Evolutionary conservation across 2,797 vertebrate species (phyloP).

Genomic region (Crocidura indochinensis): DNA sequence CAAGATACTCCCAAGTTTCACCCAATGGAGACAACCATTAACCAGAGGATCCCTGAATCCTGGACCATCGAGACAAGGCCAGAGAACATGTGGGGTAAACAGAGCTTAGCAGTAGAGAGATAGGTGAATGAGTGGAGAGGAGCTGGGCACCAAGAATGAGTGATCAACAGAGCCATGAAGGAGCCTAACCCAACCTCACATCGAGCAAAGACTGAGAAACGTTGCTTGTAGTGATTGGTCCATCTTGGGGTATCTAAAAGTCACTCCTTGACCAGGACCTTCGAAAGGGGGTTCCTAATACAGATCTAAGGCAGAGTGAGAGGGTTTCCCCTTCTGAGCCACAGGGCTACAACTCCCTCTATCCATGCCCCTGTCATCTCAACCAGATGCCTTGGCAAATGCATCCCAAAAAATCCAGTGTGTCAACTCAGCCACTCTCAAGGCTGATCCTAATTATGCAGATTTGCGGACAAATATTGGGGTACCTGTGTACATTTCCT

Average conservation of each 20-base stretch:
- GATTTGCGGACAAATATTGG: constrained; percentile 57
- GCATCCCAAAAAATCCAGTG: constrained; percentile 68
- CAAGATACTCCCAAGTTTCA: too few species aligned
- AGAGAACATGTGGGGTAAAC: neutral
- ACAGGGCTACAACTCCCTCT: constrained; percentile 51
- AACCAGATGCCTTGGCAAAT: constrained; percentile 68
- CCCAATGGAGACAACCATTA: neutral
- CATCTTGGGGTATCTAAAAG: neutral
- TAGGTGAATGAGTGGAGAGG: too few species aligned
- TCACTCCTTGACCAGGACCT: neutral
- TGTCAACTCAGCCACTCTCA: constrained; percentile 53
- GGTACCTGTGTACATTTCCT: constrained; percentile 73
- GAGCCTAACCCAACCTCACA: too few species aligned
- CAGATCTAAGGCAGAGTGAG: neutral
- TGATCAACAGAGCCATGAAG: too few species aligned
- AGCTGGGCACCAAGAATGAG: too few species aligned
- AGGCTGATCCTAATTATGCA: constrained; percentile 69
- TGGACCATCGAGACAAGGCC: neutral
- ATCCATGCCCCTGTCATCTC: constrained; percentile 69
- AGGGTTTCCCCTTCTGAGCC: constrained; percentile 58
- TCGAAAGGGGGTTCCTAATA: neutral
- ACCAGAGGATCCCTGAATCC: neutral
- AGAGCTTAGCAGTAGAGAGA: neutral
- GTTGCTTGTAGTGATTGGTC: too few species aligned
- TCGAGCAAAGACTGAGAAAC: too few species aligned